Base-by-base conservation (phyloP, 2,888 invertebrate genomes). In the Zygaena filipendulae region DNA sequence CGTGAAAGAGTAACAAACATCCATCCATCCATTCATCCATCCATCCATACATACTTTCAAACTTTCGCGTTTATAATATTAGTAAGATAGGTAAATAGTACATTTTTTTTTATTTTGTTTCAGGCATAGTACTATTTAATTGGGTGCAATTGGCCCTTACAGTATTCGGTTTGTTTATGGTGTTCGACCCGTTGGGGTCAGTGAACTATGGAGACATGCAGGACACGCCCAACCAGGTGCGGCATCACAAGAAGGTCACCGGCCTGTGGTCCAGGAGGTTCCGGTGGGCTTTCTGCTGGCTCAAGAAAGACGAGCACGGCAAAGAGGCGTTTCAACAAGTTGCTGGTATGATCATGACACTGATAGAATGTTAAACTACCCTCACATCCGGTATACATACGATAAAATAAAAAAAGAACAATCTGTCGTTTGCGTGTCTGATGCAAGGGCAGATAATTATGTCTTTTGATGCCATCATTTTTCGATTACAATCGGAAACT, bases 161-260 rank as follows among this genome's bases (percentile, higher is more conserved):
- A 3, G 69, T 92, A 13, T 84, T 92, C 45, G 90, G 90, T 0
- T 74, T 92, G 23, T 87, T 88, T 23, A 75, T 92, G 62, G 87
- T 92, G 24, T 92, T 93, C 59, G 93, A 93, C 58, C 92, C 92
- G 0, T 66, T 92, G 38, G 92, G 92, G 3, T 86, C 87, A 0
- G 81, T 80, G 24, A 80, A 82, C 45, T 85, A 85, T 42, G 84
- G 85, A 10, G 84, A 84, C 42, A 77, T 84, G 55, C 82, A 84
- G 42, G 85, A 85, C 45, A 84, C 85, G 2, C 84, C 84, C 4
- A 83, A 84, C 39, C 87, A 87, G 49, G 84, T 85, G 11, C 64
- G 86, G 11, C 85, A 87, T 35, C 87, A 88, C 49, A 81, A 84
- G 35, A 88, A 87, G 53, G 84, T 87, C 19, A 88, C 88, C 0